Base-by-base conservation (phyloP, 2,113 vertebrate genomes). In the Scopus umbretta region DNA sequence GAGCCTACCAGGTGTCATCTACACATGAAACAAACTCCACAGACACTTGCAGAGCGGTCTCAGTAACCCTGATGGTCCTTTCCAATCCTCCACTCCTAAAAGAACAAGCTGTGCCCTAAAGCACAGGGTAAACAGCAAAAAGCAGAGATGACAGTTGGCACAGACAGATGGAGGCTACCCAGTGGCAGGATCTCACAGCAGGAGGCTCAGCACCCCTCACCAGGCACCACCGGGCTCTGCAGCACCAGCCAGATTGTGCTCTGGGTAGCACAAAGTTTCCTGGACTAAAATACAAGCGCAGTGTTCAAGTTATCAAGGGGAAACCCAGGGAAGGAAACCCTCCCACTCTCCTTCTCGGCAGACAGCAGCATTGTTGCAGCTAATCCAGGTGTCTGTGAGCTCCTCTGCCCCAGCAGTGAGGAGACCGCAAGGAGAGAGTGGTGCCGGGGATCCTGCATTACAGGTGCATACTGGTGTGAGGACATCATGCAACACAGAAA, bases 191-290 rank as follows among this genome's bases (percentile, higher is more conserved):
- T 81, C 2, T 11, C 34, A 0, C 93, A 63, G 96, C 91, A 72
- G 94, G 90, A 91, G 19, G 61, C 87, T 92, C 94, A 93, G 89
- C 84, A 80, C 40, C 90, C 90, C 91, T 95, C 96, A 68, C 84
- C 73, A 92, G 80, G 87, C 90, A 90, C 84, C 73, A 58, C 65
- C 3, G 1, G 34, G 70, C 84, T 81, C 87, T 52, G 68, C 52
- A 79, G 75, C 91, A 79, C 23, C 61, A 20, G 70, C 70, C 96
- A 96, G 84, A 87, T 15, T 89, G 91, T 16, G 29, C 68, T 74
- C 59, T 38, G 80, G 42, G 18, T 27, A 71, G 73, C 66, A 81
- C 65, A 45, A 91, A 87, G 34, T 85, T 90, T 45, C 70, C 85
- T 45, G 67, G 40, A 52, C 81, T 92, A 52, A 67, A 89, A 81